These are phyloP conservation scores for Cosmia trapezina DNA, from an alignment of 2,888 invertebrate species.

Conservation along the genomic window DNA sequence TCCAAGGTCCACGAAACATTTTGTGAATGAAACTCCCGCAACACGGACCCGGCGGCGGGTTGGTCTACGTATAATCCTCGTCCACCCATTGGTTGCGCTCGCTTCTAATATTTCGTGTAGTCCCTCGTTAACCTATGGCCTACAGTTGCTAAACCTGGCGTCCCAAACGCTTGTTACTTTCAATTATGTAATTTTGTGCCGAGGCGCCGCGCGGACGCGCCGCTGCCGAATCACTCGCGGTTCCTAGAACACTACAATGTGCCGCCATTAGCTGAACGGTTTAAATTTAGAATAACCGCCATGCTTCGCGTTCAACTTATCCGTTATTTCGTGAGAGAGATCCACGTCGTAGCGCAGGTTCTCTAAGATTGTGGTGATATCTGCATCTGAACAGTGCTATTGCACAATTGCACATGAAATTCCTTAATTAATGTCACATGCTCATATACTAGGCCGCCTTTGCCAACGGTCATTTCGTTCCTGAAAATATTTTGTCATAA, in stretches of 20 bases:
- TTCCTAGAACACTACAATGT: slow-evolving; percentile 60
- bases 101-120: slow-evolving; percentile 39
- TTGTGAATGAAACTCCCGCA: no score
- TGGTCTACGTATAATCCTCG: slow-evolving; percentile 2
- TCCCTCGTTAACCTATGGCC: slow-evolving; percentile 62
- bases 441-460: background rate
- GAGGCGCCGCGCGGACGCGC: slow-evolving; percentile 51
- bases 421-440: background rate
- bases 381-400: background rate
- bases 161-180: slow-evolving; percentile 39
- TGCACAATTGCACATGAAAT: background rate
- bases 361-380: background rate
- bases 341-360: slow-evolving; percentile 10
- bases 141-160: slow-evolving; percentile 18
- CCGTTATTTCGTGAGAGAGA: slow-evolving; percentile 26
- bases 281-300: slow-evolving; percentile 60
- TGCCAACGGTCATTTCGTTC: background rate
- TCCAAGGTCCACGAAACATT: no score
- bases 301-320: slow-evolving; percentile 22
- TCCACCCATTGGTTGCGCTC: slow-evolving; percentile 37
- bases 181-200: slow-evolving; percentile 33
- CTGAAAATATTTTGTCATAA: background rate
- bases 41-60: slow-evolving; percentile 3
- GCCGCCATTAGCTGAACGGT: slow-evolving; percentile 39
- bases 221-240: slow-evolving; percentile 37